Evolutionary conservation across 2,113 vertebrate genomes (phyloP).

Genomic region (Leiothrix lutea): DNA sequence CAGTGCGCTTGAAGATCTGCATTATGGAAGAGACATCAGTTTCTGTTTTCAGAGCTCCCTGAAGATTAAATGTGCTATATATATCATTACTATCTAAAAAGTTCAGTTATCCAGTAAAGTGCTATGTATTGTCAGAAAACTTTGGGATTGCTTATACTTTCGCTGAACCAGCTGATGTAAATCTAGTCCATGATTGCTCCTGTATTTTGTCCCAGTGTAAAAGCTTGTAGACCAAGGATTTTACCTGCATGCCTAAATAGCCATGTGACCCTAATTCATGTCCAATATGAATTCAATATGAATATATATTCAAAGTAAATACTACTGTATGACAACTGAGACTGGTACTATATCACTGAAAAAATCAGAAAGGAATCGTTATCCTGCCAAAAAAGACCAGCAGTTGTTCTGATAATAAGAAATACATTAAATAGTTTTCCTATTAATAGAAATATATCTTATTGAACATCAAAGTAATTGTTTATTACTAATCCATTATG

Average conservation of each 20-base stretch:
- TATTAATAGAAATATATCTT: neutral
- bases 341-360: neutral
- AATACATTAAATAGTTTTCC: neutral
- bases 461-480: neutral
- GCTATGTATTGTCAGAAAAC: neutral
- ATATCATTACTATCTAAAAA: neutral
- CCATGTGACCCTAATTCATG: neutral
- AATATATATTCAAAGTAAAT: neutral
- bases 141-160: neutral
- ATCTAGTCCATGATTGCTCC: neutral
- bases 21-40: neutral
- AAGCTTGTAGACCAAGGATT: neutral
- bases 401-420: neutral
- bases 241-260: neutral
- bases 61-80: neutral
- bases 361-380: fast-evolving
- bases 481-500: neutral
- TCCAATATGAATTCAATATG: neutral
- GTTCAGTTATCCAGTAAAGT: neutral
- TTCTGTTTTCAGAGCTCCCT: neutral
- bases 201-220: neutral
- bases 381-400: neutral
- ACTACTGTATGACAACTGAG: neutral
- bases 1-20: neutral
- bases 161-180: neutral